Percentiles rank a stretch among this genome's conserved stretches.
phyloP scores from a whole-genome alignment of 2,797 vertebrate species.

The Euthynnus affinis region DNA sequence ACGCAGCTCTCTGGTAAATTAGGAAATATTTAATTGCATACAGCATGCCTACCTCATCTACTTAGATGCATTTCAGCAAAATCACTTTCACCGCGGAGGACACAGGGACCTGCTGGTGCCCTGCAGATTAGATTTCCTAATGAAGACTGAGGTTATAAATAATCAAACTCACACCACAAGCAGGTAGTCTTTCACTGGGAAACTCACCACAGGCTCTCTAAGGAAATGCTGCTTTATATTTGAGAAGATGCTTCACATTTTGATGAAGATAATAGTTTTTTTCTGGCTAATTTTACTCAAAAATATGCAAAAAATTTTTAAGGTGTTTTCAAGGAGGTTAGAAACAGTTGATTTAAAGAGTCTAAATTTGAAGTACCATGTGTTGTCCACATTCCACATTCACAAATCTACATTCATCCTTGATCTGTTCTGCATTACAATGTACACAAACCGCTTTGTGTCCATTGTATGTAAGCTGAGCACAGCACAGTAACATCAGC shows the following conservation, averaged over 20 bases:
- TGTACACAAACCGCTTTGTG: neutral
- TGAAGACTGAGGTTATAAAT: slow-evolving; percentile 70
- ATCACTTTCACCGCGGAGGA: slow-evolving; percentile 52
- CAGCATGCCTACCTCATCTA: slow-evolving; percentile 42
- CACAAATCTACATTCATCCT: neutral
- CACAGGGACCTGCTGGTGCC: slow-evolving; percentile 28
- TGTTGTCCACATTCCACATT: too few species aligned
- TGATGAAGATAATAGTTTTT: neutral
- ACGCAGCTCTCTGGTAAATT: slow-evolving; percentile 38
- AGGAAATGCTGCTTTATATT: slow-evolving; percentile 29
- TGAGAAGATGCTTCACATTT: neutral
- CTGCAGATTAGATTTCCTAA: slow-evolving; percentile 69
- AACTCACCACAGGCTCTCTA: neutral
- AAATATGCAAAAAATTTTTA: neutral
- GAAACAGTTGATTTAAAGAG: neutral
- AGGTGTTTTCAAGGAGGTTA: neutral
- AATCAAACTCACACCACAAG: slow-evolving; percentile 56
- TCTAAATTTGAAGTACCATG: neutral
- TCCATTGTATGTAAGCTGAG: neutral
- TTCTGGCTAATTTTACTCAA: neutral
- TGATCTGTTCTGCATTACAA: neutral
- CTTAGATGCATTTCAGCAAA: slow-evolving; percentile 65
- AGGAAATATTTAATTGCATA: slow-evolving; percentile 38
- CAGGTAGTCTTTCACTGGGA: slow-evolving; percentile 43
- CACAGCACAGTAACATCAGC: slow-evolving; percentile 1